phyloP scores from a whole-genome alignment of 2,797 vertebrate genomes.

The Gymnodraco acuticeps region DNA sequence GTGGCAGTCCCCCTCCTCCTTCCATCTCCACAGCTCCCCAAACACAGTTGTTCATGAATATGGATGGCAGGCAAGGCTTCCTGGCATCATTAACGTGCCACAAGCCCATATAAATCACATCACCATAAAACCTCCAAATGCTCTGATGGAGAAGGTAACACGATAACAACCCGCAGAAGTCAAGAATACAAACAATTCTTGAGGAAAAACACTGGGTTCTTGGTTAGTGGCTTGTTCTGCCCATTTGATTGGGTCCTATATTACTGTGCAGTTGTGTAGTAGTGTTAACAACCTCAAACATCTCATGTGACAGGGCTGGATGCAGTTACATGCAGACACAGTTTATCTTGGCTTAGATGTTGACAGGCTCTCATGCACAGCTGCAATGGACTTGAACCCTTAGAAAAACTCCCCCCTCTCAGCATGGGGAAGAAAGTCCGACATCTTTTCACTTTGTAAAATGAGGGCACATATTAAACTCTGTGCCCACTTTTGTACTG shows the following conservation, averaged over 20 bases:
- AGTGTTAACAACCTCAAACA: slow-evolving; percentile 56
- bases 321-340: slow-evolving; percentile 44
- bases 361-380: slow-evolving; percentile 66
- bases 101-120: slow-evolving; percentile 87
- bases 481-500: background rate
- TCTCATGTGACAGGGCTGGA: slow-evolving; percentile 55
- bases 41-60: slow-evolving; percentile 92
- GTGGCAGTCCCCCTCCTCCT: slow-evolving; percentile 57
- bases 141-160: slow-evolving; percentile 79
- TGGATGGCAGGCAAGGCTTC: slow-evolving; percentile 82
- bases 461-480: slow-evolving; percentile 28
- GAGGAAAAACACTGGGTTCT: slow-evolving; percentile 40
- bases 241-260: slow-evolving; percentile 51
- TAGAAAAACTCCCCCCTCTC: slow-evolving; percentile 35
- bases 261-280: slow-evolving; percentile 43
- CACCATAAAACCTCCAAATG: slow-evolving; percentile 86
- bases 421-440: slow-evolving; percentile 21
- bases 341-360: slow-evolving; percentile 62
- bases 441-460: slow-evolving; percentile 39
- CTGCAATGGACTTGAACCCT: slow-evolving; percentile 48
- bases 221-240: slow-evolving; percentile 37
- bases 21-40: slow-evolving; percentile 71
- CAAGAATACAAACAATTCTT: slow-evolving; percentile 67
- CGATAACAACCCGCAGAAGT: slow-evolving; percentile 64
- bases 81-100: slow-evolving; percentile 87